Evolutionary conservation across 2,797 vertebrate genomes (phyloP), one percentile per base, ranked within the genome.

Genomic region (Chiroxiphia lanceolata): DNA sequence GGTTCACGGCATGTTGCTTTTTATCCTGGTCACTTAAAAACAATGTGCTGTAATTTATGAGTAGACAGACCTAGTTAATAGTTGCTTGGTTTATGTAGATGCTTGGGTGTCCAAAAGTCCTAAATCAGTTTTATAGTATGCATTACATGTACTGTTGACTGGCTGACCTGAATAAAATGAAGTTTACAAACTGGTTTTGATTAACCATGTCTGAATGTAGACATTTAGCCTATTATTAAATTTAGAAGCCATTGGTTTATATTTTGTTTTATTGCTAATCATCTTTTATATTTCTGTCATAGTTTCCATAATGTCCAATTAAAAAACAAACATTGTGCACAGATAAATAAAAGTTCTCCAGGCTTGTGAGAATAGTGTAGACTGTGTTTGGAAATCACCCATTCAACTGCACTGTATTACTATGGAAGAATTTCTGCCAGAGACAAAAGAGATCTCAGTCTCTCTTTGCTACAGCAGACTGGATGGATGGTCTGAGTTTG

Each of bases 101-200:
- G 91, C 89, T 92, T 94, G 91, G 83, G 89, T 97, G 95, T 95
- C 91, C 92, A 95, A 95, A 90, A 93, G 72, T 80, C 75, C 92
- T 97, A 96, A 96, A 96, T 95, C 94, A 97, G 83, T 97, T 97
- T 97, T 95, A 97, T 95, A 92, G 93, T 94, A 91, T 91, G 91
- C 82, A 92, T 96, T 95, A 95, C 96, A 95, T 96, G 93, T 94
- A 77, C 95, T 96, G 90, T 94, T 97, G 90, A 97, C 93, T 96
- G 84, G 76, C 87, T 97, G 94, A 95, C 90, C 94, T 95, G 94
- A 94, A 93, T 95, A 96, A 94, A 96, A 96, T 82, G 61, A 95
- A 96, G 83, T 93, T 97, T 91, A 94, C 92, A 95, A 96, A 96
- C 91, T 96, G 95, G 69, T 96, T 95, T 95, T 97, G 94, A 96